These are phyloP conservation scores for Brachyalestes nurse DNA, from an alignment of 2,797 vertebrate species.

Conservation along the genomic window DNA sequence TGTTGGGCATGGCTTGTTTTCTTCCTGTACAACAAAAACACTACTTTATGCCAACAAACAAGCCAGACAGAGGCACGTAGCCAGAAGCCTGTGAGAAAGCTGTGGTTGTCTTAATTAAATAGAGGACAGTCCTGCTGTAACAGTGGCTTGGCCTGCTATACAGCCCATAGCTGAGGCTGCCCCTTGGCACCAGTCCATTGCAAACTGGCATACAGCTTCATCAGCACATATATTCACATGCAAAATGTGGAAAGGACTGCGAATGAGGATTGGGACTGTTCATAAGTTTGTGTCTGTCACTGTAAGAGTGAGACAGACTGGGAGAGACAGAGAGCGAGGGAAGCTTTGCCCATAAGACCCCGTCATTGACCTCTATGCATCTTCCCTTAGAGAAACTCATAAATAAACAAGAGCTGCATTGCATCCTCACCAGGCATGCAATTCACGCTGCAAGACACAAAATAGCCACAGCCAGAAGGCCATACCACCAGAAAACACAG, in stretches of 20 bases:
- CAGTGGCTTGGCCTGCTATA: background rate
- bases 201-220: constrained; percentile 20
- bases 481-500: background rate
- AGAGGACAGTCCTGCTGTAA: background rate
- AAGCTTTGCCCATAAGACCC: too few relatives aligned
- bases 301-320: background rate
- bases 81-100: constrained; percentile 1
- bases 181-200: constrained; percentile 20
- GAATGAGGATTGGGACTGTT: too few relatives aligned
- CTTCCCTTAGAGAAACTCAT: constrained; percentile 10
- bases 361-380: constrained; percentile 11
- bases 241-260: background rate
- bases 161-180: background rate
- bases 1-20: constrained; percentile 4
- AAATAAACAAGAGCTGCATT: constrained; percentile 42
- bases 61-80: constrained; percentile 11
- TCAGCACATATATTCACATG: constrained; percentile 36
- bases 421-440: constrained; percentile 54
- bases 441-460: constrained; percentile 22
- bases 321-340: background rate
- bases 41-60: constrained; percentile 23
- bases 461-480: background rate
- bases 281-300: background rate
- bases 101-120: constrained; percentile 25
- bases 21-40: constrained; percentile 19